These are phyloP conservation scores for Micromesistius poutassou DNA, from an alignment of 2,797 vertebrate genomes.

Conservation along the genomic window DNA sequence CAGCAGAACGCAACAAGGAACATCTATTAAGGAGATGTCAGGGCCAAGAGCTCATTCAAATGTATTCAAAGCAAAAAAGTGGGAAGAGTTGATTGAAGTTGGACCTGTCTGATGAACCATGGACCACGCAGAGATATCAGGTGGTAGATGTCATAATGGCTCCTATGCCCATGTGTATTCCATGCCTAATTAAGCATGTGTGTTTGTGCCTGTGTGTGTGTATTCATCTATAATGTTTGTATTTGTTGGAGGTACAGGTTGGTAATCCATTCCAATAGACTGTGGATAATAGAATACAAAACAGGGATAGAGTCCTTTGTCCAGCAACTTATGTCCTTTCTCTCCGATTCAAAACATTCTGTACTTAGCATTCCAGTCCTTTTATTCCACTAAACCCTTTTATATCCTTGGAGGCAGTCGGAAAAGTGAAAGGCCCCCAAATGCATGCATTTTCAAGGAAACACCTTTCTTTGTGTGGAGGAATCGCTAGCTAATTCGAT, in stretches of 20 bases:
- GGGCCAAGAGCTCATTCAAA: background rate
- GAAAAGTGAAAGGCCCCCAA: conserved; percentile 4
- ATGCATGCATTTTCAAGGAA: conserved; percentile 7
- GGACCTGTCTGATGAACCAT: conserved; percentile 18
- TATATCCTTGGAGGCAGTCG: conserved; percentile 1
- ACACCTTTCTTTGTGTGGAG: background rate
- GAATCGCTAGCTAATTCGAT: background rate
- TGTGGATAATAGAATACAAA: conserved; percentile 24
- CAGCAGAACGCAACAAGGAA: background rate
- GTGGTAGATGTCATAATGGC: conserved; percentile 21
- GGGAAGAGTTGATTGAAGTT: conserved; percentile 19
- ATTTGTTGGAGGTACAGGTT: conserved; percentile 10
- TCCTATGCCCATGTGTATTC: conserved; percentile 17
- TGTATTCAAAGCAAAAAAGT: conserved; percentile 28
- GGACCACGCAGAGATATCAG: conserved; percentile 22
- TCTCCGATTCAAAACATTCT: conserved; percentile 25
- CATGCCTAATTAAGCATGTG: background rate
- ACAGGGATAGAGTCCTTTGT: conserved; percentile 33
- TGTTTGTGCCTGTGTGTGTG: background rate
- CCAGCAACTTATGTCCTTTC: conserved; percentile 29
- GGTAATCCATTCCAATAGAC: conserved; percentile 13
- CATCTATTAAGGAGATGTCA: background rate
- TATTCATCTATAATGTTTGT: background rate
- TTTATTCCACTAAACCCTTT: conserved; percentile 9
- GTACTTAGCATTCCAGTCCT: conserved; percentile 36